Evolutionary conservation across 2,113 vertebrate species (phyloP).

Genomic region (Potamarius usumacintae): DNA sequence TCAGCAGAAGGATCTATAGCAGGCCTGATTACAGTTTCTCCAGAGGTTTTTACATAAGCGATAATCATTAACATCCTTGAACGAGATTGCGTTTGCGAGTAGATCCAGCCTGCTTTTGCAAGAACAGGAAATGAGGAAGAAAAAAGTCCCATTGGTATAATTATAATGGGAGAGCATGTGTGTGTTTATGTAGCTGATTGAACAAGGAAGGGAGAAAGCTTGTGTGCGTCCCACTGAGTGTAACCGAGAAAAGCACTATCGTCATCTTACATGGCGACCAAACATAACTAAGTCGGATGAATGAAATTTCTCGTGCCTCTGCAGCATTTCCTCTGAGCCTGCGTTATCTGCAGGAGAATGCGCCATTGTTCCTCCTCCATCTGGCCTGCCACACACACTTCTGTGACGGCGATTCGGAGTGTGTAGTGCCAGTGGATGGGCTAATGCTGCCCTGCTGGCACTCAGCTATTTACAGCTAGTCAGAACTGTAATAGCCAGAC

Average conservation of each 20-base stretch:
- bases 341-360: constrained; percentile 22
- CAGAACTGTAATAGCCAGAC: constrained; percentile 19
- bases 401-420: background rate
- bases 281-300: background rate
- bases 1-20: background rate
- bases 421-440: background rate
- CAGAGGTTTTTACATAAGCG: constrained; percentile 26
- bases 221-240: background rate
- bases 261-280: background rate
- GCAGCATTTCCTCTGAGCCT: constrained; percentile 10
- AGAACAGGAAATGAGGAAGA: constrained; percentile 8
- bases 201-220: background rate
- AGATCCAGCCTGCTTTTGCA: constrained; percentile 4
- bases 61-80: constrained; percentile 17
- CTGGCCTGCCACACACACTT: constrained; percentile 1
- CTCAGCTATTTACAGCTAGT: constrained; percentile 35
- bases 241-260: background rate
- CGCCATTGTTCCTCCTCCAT: constrained; percentile 23
- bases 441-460: constrained; percentile 10
- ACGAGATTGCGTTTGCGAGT: constrained; percentile 5
- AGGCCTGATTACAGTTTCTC: constrained; percentile 8
- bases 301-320: constrained; percentile 15
- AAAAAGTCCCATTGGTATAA: background rate
- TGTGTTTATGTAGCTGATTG: constrained; percentile 17
- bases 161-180: background rate